phyloP scores from a whole-genome alignment of 2,888 invertebrate genomes.

The Ophion slaviceki region DNA sequence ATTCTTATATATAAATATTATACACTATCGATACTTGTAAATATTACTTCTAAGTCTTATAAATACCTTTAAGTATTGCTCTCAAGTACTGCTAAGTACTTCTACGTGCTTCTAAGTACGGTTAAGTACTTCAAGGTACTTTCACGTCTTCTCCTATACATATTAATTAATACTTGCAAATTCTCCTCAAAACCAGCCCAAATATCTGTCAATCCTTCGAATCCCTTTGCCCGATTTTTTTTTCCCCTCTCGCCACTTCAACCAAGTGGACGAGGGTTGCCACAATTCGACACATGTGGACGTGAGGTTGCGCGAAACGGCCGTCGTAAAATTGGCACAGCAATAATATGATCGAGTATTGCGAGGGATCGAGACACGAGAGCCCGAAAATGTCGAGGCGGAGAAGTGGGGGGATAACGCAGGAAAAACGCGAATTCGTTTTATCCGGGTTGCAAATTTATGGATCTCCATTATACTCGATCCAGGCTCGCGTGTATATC shows the following conservation, averaged over 20 bases:
- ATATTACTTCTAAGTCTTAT: too few relatives aligned
- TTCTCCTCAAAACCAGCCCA: background rate
- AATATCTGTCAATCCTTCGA: background rate
- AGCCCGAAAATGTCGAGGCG: background rate
- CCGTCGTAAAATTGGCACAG: background rate
- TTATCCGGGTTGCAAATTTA: slow-evolving; percentile 3
- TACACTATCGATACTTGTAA: too few relatives aligned
- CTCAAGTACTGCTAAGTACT: too few relatives aligned
- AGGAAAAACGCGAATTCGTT: background rate
- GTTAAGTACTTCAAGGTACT: too few relatives aligned
- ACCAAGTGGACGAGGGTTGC: background rate
- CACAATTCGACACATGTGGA: background rate
- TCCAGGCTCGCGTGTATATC: background rate
- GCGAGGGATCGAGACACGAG: background rate
- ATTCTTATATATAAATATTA: too few relatives aligned
- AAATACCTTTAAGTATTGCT: too few relatives aligned
- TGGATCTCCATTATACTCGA: background rate
- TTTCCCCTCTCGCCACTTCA: background rate
- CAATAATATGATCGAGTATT: background rate
- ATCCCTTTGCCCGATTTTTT: background rate
- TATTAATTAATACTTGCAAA: too few relatives aligned
- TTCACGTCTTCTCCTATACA: too few relatives aligned
- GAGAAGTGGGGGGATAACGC: background rate
- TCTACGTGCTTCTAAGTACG: too few relatives aligned
- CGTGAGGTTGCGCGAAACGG: background rate